Percentiles rank a stretch among this genome's conserved stretches.
These are phyloP conservation scores for Oreochromis aureus DNA, from an alignment of 2,113 vertebrate species.

Conservation along the genomic window DNA sequence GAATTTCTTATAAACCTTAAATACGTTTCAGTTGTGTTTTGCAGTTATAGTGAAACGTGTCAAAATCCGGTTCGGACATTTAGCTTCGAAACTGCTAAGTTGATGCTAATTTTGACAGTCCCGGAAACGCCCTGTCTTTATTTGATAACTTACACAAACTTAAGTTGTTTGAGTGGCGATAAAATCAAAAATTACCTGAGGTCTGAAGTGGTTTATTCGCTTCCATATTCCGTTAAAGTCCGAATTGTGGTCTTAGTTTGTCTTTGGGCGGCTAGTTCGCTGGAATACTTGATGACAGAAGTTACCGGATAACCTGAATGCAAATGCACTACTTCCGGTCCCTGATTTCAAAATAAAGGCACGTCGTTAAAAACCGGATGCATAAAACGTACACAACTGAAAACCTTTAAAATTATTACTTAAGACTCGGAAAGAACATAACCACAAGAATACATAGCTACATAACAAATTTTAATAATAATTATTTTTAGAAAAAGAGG, in stretches of 20 bases:
- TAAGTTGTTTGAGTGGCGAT: not conserved
- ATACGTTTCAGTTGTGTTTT: not conserved
- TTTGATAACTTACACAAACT: not conserved
- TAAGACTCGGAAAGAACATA: not conserved
- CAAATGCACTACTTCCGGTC: not conserved
- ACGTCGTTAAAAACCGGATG: not conserved
- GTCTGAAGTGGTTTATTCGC: not conserved
- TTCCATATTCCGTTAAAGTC: slow-evolving; percentile 33
- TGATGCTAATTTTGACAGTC: not conserved
- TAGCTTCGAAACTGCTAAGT: slow-evolving; percentile 6
- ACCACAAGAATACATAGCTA: not conserved
- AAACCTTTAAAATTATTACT: not conserved
- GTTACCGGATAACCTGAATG: not conserved
- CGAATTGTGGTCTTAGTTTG: not conserved
- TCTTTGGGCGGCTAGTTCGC: not conserved
- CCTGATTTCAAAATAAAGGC: not conserved
- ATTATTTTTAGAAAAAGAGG: not conserved
- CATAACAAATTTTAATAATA: not conserved
- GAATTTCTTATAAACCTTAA: not conserved
- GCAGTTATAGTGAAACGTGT: slow-evolving; percentile 27
- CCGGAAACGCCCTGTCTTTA: not conserved
- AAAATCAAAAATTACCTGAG: slow-evolving; percentile 22
- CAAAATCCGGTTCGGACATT: not conserved
- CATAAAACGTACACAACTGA: not conserved
- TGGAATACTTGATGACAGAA: slow-evolving; percentile 34